Conservation (phyloP, 2,888 invertebrate species). For the Branchellion lobata region DNA sequence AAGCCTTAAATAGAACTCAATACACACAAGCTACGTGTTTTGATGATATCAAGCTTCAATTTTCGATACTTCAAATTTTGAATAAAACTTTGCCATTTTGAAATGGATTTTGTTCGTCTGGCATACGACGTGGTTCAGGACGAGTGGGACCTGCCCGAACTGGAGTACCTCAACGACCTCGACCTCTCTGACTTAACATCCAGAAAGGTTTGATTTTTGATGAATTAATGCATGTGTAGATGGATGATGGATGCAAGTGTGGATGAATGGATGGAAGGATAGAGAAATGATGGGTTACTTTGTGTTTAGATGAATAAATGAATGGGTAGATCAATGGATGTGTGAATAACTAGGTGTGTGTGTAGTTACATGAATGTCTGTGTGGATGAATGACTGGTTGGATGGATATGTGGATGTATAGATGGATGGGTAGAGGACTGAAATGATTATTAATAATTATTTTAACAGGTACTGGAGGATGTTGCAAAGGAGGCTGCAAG, state of each 20-base stretch:
- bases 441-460: too few relatives aligned
- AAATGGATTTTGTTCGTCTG: conserved; percentile 25
- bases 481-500: conserved; percentile 36
- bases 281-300: too few relatives aligned
- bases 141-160: conserved; percentile 39
- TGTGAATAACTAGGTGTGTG: not conserved
- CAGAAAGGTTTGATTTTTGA: not conserved
- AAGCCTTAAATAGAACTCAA: too few relatives aligned
- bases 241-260: not conserved
- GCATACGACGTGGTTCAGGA: conserved; percentile 32
- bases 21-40: too few relatives aligned
- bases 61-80: too few relatives aligned
- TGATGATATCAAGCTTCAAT: too few relatives aligned
- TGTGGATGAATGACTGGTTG: not conserved
- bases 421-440: not conserved
- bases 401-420: not conserved
- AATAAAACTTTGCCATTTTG: too few relatives aligned
- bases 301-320: not conserved
- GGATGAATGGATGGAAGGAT: not conserved
- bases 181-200: conserved; percentile 10
- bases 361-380: not conserved
- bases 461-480: conserved; percentile 30
- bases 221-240: not conserved
- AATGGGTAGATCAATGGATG: too few relatives aligned
- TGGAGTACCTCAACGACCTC: conserved; percentile 32